phyloP scores from a whole-genome alignment of 2,888 invertebrate species.

The Vesta saturnalis region DNA sequence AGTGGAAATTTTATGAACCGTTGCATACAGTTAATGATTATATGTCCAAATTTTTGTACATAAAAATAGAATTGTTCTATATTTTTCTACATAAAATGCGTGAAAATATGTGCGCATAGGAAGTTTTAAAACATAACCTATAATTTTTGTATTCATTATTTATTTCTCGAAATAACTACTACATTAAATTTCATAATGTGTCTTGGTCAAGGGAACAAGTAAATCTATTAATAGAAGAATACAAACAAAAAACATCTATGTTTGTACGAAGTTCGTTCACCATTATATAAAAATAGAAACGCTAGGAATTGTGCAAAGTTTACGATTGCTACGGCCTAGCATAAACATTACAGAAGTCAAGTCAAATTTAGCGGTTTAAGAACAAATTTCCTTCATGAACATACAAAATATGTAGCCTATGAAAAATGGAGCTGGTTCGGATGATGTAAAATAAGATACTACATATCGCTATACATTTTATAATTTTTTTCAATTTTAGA shows the following conservation, averaged over 20 bases:
- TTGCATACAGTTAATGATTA: not conserved
- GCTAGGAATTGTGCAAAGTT: not conserved
- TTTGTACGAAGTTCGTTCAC: not conserved
- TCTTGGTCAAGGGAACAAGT: conserved; percentile 4
- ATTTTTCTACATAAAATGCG: not conserved
- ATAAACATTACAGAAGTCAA: not conserved
- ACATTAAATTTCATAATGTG: not conserved
- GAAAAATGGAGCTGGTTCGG: conserved; percentile 4
- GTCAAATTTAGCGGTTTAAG: not conserved
- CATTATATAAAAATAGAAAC: not conserved
- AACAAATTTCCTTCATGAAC: not conserved
- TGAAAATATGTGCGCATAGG: not conserved
- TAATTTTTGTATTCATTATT: not conserved
- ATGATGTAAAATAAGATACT: conserved; percentile 2
- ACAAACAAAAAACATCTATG: conserved; percentile 10
- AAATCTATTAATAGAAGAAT: not conserved
- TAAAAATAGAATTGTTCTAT: not conserved
- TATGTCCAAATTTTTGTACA: not conserved
- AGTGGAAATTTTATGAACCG: not conserved
- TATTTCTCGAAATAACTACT: not conserved
- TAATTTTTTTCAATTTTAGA: not conserved
- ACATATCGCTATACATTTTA: not conserved
- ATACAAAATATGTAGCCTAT: not conserved
- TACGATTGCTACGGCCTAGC: not conserved
- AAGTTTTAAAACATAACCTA: not conserved